Conservation (phyloP, 2,113 vertebrate species). For the Oreochromis aureus region DNA sequence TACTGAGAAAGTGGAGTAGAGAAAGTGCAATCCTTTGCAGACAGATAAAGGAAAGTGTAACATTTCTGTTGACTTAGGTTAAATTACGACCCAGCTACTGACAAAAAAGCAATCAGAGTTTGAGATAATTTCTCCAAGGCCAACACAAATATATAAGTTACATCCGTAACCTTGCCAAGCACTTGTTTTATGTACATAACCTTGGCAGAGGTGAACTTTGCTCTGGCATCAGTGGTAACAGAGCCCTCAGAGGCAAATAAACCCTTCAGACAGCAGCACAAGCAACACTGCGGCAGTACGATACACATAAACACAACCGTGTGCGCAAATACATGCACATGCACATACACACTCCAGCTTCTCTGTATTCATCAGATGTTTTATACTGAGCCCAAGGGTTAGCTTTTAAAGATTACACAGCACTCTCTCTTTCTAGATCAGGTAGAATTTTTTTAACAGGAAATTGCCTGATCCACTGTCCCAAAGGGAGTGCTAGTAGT, state of each 20-base stretch:
- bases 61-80: background rate
- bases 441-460: slow-evolving; percentile 49
- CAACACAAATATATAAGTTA: background rate
- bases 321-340: background rate
- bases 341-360: slow-evolving; percentile 1
- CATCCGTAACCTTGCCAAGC: background rate
- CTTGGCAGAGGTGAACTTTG: slow-evolving; percentile 53
- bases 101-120: background rate
- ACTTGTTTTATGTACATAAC: slow-evolving; percentile 24
- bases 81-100: background rate
- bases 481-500: slow-evolving; percentile 56
- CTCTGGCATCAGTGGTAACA: slow-evolving; percentile 55
- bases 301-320: background rate
- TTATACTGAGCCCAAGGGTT: slow-evolving; percentile 50
- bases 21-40: background rate
- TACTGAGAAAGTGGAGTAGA: background rate
- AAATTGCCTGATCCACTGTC: slow-evolving; percentile 64
- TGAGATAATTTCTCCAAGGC: background rate
- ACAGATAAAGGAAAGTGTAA: background rate
- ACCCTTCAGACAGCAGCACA: background rate
- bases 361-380: slow-evolving; percentile 64
- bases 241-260: slow-evolving; percentile 43
- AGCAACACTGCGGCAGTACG: background rate
- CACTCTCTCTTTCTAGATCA: slow-evolving; percentile 47
- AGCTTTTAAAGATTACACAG: slow-evolving; percentile 63